Evolutionary conservation across 2,888 invertebrate genomes (phyloP).

Genomic region (Pterobdella sp.): DNA sequence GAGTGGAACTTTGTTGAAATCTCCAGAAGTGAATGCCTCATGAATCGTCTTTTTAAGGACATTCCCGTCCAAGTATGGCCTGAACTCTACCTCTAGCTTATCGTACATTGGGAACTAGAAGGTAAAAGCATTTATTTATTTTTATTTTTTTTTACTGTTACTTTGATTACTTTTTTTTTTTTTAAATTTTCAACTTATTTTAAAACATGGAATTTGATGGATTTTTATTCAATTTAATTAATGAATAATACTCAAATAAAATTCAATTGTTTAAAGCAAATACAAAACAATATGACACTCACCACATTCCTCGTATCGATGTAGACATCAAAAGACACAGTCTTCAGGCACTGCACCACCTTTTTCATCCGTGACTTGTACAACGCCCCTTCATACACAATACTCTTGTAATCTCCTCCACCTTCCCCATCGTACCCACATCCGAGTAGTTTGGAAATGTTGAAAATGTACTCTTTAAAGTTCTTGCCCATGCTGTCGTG

Average conservation of each 20-base stretch:
- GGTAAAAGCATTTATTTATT: not conserved
- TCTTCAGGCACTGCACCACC: slow-evolving; percentile 34
- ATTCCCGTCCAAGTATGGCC: slow-evolving; percentile 35
- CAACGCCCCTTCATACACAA: not conserved
- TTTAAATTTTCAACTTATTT: too few species aligned
- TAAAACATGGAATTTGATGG: too few species aligned
- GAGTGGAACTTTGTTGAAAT: slow-evolving; percentile 35
- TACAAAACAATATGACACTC: not conserved
- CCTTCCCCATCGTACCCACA: slow-evolving; percentile 23
- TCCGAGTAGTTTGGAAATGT: slow-evolving; percentile 34
- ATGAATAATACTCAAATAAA: not conserved
- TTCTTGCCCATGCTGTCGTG: slow-evolving; percentile 8
- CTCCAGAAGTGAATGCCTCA: slow-evolving; percentile 31
- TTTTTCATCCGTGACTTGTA: not conserved
- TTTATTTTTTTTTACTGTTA: not conserved
- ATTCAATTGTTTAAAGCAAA: not conserved
- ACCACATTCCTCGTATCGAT: slow-evolving; percentile 32
- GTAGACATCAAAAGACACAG: slow-evolving; percentile 28
- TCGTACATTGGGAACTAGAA: slow-evolving; percentile 37
- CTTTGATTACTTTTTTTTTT: not conserved
- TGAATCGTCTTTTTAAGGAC: slow-evolving; percentile 32
- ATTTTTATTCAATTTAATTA: not conserved
- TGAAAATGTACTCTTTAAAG: slow-evolving; percentile 33
- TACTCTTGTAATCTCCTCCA: not conserved
- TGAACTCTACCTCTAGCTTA: slow-evolving; percentile 38